Base-by-base conservation (phyloP, 2,113 vertebrate genomes). In the Marmota monax region DNA sequence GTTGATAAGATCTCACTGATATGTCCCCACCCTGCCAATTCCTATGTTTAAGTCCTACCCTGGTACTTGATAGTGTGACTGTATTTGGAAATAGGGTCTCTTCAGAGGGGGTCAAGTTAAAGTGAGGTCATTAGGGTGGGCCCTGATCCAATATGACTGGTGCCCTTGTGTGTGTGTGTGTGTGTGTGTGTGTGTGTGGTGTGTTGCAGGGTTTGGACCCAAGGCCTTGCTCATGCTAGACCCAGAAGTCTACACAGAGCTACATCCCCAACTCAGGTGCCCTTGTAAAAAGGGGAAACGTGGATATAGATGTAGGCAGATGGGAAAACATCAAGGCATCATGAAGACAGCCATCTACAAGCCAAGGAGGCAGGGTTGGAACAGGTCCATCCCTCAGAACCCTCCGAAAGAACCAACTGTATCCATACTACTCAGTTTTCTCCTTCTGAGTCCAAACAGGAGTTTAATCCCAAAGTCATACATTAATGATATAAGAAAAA, bases 21-120 rank as follows among this genome's bases (percentile, higher is more conserved):
- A 27, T 27, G 1, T 53, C 3, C 4, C 13, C 29, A 9, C 5
- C 2, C 23, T 18, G 17, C 7, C 2, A 18, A 77, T 17, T 45
- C 22, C 3, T 34, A 17, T 23, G 29, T 53, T 34, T 12, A 84
- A 63, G 32, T 56, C 34, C 48, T 53, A 42, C 7, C 34, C 37
- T 3, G 17, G 7, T 25, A 29, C 29, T 5, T 76, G 61, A 56
- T 34, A 83, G 34, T 45, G 2, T 70, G 51, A 69, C 18, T 32
- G 34, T 34, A 42, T 53, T 84, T 56, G 39, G 34, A 86, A 48
- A 69, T 23, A 61, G 12, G 25, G 42, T 73, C 22, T 87, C 90
- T 69, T 53, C 53, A 90, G 56, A 79, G 37, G 77, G 32, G 48
- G 65, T 39, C 20, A 58, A 48, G 20, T 61, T 80, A 56, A 58